phyloP scores from a whole-genome alignment of 2,113 vertebrate genomes.

The Malurus elegans region DNA sequence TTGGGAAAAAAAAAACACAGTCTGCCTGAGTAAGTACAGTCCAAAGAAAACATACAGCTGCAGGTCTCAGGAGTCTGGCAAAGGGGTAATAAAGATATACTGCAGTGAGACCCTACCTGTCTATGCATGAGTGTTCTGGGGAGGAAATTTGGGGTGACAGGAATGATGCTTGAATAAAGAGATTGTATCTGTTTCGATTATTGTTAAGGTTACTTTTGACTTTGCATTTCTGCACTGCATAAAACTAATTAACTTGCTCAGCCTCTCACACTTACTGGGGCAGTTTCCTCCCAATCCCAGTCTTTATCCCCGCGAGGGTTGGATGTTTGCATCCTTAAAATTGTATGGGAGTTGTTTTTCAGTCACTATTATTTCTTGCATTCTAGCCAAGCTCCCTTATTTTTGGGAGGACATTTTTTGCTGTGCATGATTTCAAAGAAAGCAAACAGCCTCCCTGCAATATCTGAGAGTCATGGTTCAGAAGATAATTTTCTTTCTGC shows the following conservation, averaged over 20 bases:
- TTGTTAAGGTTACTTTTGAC: not conserved
- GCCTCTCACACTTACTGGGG: not conserved
- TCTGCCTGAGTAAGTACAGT: not conserved
- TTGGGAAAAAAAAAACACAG: not conserved
- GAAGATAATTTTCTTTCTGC: not conserved
- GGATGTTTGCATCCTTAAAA: not conserved
- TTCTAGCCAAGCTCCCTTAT: not conserved
- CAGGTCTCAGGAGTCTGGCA: not conserved
- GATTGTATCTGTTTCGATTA: not conserved
- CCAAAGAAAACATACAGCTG: not conserved
- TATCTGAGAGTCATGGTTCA: not conserved
- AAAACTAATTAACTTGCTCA: not conserved
- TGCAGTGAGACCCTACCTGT: not conserved
- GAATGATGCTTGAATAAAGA: not conserved
- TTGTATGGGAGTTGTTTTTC: not conserved
- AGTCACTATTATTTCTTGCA: not conserved
- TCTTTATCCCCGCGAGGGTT: not conserved
- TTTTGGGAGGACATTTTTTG: not conserved
- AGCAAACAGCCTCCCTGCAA: not conserved
- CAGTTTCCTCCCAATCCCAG: not conserved
- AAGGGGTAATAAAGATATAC: not conserved
- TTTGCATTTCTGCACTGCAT: not conserved
- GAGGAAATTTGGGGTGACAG: not conserved
- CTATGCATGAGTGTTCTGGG: not conserved
- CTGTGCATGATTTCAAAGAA: not conserved